These are phyloP conservation scores for Cassiopea xamachana DNA, from an alignment of 30 jellyfish, hydroid and myxozoan species.

Conservation along the genomic window DNA sequence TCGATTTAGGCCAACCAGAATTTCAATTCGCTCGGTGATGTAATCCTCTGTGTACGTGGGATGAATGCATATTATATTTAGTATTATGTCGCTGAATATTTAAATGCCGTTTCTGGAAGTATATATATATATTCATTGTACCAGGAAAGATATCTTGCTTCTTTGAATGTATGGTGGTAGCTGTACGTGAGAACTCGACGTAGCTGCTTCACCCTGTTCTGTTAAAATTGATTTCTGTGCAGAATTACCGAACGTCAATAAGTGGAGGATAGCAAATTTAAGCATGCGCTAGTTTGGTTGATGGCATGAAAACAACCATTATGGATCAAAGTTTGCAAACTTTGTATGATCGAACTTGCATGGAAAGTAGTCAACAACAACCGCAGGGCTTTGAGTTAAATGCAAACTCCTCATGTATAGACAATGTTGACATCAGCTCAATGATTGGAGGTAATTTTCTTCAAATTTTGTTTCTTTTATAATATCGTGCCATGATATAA, in stretches of 20 bases:
- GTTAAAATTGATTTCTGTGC: too few relatives aligned
- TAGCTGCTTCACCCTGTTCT: too few relatives aligned
- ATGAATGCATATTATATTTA: not conserved
- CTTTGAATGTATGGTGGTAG: not conserved
- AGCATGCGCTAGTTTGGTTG: not conserved
- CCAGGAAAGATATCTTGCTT: not conserved
- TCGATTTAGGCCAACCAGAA: slow-evolving; percentile 57
- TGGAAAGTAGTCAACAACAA: not conserved
- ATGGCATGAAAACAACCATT: not conserved
- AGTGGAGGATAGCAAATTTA: not conserved
- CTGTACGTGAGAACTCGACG: not conserved
- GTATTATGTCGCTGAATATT: not conserved
- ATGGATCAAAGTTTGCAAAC: slow-evolving; percentile 43
- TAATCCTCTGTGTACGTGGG: not conserved
- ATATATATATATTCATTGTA: not conserved
- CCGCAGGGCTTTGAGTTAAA: not conserved
- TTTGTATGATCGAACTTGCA: not conserved
- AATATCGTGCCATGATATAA: not conserved
- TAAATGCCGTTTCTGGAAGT: not conserved
- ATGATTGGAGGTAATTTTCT: slow-evolving; percentile 30
- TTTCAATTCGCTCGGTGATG: slow-evolving; percentile 1
- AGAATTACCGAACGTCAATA: too few relatives aligned
- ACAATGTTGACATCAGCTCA: slow-evolving; percentile 26
- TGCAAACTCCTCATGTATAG: not conserved
- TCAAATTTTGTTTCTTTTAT: not conserved